Evolutionary conservation across 2,888 invertebrate genomes (phyloP).

Genomic region (Volucella zonaria): DNA sequence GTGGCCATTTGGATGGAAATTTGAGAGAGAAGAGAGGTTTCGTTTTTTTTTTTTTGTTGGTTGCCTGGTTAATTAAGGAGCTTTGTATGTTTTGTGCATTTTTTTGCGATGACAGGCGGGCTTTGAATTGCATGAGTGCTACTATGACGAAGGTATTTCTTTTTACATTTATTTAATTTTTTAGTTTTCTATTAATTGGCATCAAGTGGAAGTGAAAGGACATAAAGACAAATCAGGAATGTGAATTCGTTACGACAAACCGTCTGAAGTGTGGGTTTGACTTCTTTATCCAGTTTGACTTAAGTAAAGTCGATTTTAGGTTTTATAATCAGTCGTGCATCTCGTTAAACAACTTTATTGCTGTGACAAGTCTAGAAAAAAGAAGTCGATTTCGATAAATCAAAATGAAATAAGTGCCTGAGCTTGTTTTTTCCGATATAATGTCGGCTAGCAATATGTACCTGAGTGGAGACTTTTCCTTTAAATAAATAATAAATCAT

Average conservation of each 20-base stretch:
- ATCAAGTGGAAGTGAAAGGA: conserved; percentile 59
- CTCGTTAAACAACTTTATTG: conserved; percentile 8
- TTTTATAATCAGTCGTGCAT: conserved; percentile 17
- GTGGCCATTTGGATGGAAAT: conserved; percentile 69
- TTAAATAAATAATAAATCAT: too few species aligned
- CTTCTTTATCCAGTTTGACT: not conserved
- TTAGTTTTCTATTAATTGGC: conserved; percentile 50
- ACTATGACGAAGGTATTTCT: conserved; percentile 36
- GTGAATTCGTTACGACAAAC: conserved; percentile 44
- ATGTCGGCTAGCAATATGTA: too few species aligned
- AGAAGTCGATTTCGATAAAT: too few species aligned
- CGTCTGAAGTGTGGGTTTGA: conserved; percentile 57
- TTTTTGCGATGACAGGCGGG: conserved; percentile 38
- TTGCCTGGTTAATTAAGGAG: conserved; percentile 66
- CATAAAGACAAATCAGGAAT: conserved; percentile 37
- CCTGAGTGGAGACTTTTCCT: too few species aligned
- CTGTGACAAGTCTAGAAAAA: too few species aligned
- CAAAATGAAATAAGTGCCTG: too few species aligned
- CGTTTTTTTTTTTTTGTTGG: conserved; percentile 24
- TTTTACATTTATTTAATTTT: too few species aligned
- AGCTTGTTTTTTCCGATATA: too few species aligned
- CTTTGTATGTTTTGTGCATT: conserved; percentile 36
- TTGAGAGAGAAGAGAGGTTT: conserved; percentile 39
- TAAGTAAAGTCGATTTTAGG: conserved; percentile 30
- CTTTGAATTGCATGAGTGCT: conserved; percentile 52